phyloP scores from a whole-genome alignment of 2,888 invertebrate species.

The Melolontha melolontha region DNA sequence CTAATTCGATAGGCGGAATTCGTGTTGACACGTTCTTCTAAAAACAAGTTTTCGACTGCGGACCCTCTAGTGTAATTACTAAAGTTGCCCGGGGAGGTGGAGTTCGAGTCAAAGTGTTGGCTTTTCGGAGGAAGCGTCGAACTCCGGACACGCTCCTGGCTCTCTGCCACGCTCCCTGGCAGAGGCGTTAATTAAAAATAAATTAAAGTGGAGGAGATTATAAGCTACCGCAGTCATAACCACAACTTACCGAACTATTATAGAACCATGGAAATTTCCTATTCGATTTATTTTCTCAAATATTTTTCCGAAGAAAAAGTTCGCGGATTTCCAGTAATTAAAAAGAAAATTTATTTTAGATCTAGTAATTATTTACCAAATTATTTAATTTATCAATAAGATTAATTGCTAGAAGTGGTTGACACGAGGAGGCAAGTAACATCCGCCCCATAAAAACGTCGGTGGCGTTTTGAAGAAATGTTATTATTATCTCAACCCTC shows the following conservation, averaged over 20 bases:
- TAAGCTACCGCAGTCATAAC: constrained; percentile 51
- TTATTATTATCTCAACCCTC: no score
- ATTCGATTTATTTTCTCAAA: no score
- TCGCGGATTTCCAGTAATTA: no score
- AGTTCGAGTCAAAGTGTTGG: constrained; percentile 45
- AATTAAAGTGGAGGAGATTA: constrained; percentile 51
- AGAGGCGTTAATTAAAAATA: constrained; percentile 55
- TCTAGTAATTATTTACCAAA: no score
- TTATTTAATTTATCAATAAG: no score
- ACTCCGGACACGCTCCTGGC: constrained; percentile 40
- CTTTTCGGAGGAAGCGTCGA: constrained; percentile 39
- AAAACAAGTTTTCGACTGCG: constrained; percentile 50
- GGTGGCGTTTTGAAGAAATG: no score
- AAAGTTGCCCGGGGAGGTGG: constrained; percentile 54
- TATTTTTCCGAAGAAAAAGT: no score
- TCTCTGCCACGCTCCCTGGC: constrained; percentile 33
- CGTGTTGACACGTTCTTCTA: constrained; percentile 54
- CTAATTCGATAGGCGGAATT: constrained; percentile 55
- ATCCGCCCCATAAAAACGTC: no score
- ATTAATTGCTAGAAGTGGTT: no score
- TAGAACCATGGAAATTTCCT: constrained; percentile 38
- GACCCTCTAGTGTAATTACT: constrained; percentile 54
- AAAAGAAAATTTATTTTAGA: no score
- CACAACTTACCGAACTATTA: constrained; percentile 52
- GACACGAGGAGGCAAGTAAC: no score